Conservation (phyloP, 2,888 invertebrate genomes). For the Pemphredon lugubris region DNA sequence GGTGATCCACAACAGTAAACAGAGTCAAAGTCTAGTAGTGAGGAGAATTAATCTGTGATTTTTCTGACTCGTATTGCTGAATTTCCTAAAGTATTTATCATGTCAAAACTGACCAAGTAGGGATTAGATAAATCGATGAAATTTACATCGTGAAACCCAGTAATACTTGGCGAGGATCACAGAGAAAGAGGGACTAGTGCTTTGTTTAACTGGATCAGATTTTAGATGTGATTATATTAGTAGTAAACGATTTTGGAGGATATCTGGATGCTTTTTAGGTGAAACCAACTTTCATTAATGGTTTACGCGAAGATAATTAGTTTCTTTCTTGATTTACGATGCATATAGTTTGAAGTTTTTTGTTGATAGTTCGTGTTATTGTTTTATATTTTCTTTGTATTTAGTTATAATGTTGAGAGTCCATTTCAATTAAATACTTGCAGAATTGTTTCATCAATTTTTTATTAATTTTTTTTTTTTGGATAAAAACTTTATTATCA, state of each 20-base stretch:
- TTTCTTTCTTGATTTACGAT: constrained; percentile 1
- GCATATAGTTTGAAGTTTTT: neutral
- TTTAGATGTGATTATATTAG: neutral
- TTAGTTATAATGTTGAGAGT: neutral
- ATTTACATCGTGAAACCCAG: neutral
- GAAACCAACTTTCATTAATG: neutral
- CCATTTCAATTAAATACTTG: neutral
- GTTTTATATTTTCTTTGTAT: neutral
- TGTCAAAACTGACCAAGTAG: no score
- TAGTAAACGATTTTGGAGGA: neutral
- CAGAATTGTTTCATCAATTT: neutral
- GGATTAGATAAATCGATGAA: neutral
- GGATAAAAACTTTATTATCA: neutral
- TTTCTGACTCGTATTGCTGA: no score
- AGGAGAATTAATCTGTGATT: no score
- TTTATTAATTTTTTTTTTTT: constrained; percentile 1
- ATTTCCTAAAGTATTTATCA: no score
- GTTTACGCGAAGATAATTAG: neutral
- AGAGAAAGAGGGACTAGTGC: neutral
- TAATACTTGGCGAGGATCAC: neutral
- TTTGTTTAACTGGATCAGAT: neutral
- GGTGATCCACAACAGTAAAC: no score
- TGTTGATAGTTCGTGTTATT: neutral
- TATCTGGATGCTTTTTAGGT: constrained; percentile 4
- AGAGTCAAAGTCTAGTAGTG: no score